These are phyloP conservation scores for Anguilla japonica DNA, from an alignment of 2,113 vertebrate species.

Conservation along the genomic window DNA sequence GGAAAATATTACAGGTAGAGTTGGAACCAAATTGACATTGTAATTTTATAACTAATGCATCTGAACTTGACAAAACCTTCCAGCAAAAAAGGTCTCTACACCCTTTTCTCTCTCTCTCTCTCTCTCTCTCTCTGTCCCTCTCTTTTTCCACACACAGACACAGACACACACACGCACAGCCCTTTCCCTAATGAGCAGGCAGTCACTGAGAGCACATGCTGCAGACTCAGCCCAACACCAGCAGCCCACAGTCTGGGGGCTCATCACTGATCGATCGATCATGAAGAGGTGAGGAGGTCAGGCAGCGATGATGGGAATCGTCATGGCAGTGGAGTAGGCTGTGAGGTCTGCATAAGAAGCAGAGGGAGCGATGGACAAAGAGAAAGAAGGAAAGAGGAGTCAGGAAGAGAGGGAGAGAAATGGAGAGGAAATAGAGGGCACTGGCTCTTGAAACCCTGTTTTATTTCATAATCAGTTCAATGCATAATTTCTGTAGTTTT, in stretches of 20 bases:
- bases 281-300: constrained; percentile 16
- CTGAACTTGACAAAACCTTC: constrained; percentile 66
- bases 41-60: constrained; percentile 69
- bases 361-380: constrained; percentile 3
- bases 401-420: background rate
- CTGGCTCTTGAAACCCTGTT: too few relatives aligned
- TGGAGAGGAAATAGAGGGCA: background rate
- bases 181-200: constrained; percentile 70
- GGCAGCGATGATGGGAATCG: background rate
- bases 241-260: constrained; percentile 4
- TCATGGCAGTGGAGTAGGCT: background rate
- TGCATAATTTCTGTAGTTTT: too few relatives aligned
- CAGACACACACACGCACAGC: constrained; percentile 41
- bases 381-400: background rate
- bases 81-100: constrained; percentile 68
- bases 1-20: constrained; percentile 78
- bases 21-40: constrained; percentile 72
- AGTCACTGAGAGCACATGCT: constrained; percentile 53
- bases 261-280: background rate
- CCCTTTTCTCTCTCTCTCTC: constrained; percentile 43
- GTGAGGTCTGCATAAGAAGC: background rate
- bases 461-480: too few relatives aligned
- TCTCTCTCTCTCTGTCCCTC: constrained; percentile 17
- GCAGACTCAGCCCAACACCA: constrained; percentile 36
- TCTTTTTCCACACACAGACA: constrained; percentile 1